phyloP scores from a whole-genome alignment of 2,888 invertebrate genomes.

The Lordiphosa fenestrarum region DNA sequence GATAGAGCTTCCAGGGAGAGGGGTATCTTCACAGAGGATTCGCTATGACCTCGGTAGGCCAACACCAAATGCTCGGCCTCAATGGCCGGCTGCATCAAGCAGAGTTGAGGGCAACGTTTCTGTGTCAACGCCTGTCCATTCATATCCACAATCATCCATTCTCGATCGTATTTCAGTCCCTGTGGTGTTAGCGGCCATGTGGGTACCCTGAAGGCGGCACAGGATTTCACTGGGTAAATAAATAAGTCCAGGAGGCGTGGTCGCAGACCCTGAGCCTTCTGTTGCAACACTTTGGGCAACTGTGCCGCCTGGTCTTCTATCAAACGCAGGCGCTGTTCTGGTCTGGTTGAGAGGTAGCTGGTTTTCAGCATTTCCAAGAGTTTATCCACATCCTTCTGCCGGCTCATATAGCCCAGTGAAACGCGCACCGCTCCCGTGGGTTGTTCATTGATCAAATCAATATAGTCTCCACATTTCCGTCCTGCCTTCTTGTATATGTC shows the following conservation, averaged over 20 bases:
- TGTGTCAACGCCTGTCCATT: slow-evolving; percentile 93
- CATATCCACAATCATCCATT: slow-evolving; percentile 95
- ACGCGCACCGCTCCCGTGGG: slow-evolving; percentile 96
- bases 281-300: slow-evolving; percentile 66
- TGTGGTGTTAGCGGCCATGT: slow-evolving; percentile 87
- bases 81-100: slow-evolving; percentile 88
- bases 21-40: slow-evolving; percentile 81
- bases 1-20: slow-evolving; percentile 79
- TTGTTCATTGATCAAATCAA: slow-evolving; percentile 90
- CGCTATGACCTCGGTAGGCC: slow-evolving; percentile 82
- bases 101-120: slow-evolving; percentile 90
- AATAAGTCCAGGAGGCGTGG: slow-evolving; percentile 81
- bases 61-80: slow-evolving; percentile 84
- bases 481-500: slow-evolving; percentile 89
- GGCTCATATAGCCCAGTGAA: slow-evolving; percentile 96
- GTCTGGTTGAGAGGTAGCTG: slow-evolving; percentile 84
- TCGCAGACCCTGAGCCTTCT: slow-evolving; percentile 59
- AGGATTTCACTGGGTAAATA: slow-evolving; percentile 95
- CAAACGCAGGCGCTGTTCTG: slow-evolving; percentile 53
- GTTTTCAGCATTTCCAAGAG: slow-evolving; percentile 87
- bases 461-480: slow-evolving; percentile 94
- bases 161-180: slow-evolving; percentile 93
- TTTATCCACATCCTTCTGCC: slow-evolving; percentile 85
- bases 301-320: slow-evolving; percentile 47
- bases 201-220: slow-evolving; percentile 87